A percentile compares a stretch with the other conserved stretches of the same genome.
Conservation (phyloP, 92 coral and sea anemone genomes). For the Montipora capitata region DNA sequence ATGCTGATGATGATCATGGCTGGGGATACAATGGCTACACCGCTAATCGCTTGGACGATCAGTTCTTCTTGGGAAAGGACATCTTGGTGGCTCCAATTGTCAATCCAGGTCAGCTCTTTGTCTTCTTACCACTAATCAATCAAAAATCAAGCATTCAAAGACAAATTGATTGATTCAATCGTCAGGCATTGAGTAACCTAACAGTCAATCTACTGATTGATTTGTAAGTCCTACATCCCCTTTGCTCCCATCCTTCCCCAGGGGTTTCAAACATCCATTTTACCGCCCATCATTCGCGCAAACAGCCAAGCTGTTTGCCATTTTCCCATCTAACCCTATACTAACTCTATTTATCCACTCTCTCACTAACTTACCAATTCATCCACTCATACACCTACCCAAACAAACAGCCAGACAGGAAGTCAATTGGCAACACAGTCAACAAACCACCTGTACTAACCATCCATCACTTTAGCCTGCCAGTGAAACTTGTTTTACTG, state of each 20-base stretch:
- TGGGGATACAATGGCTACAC: constrained; percentile 82
- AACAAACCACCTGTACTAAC: neutral
- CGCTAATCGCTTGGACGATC: constrained; percentile 86
- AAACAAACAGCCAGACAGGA: neutral
- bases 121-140: neutral
- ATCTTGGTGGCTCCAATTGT: constrained; percentile 78
- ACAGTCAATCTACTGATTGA: neutral
- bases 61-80: constrained; percentile 83
- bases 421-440: neutral
- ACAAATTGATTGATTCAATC: neutral
- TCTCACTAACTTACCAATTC: no score
- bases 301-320: no score
- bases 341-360: neutral
- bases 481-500: neutral
- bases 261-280: neutral
- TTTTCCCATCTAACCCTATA: no score
- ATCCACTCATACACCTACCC: neutral
- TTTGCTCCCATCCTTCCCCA: neutral
- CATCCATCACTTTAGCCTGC: no score
- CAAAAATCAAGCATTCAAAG: neutral
- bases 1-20: constrained; percentile 78
- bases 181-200: neutral
- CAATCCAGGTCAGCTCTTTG: constrained; percentile 68
- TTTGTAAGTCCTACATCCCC: neutral
- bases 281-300: neutral